Percentiles rank a stretch among this genome's conserved stretches.
These are phyloP conservation scores for Eurytoma adleriae DNA, from an alignment of 2,888 invertebrate species.

Conservation along the genomic window DNA sequence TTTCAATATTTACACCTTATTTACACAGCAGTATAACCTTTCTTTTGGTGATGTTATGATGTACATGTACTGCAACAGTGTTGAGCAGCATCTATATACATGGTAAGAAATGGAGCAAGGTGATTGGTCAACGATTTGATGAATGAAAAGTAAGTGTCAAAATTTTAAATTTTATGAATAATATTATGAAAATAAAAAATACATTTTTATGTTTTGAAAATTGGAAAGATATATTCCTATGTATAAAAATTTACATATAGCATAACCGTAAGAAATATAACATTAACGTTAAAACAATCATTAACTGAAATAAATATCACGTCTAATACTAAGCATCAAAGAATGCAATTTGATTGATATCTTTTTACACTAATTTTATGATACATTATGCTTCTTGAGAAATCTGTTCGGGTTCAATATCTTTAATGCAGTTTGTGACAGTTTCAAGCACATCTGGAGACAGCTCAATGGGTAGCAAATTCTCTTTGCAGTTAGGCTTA, in stretches of 20 bases:
- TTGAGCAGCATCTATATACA: too few relatives aligned
- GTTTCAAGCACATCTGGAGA: constrained; percentile 72
- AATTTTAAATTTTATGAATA: too few relatives aligned
- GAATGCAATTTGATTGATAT: neutral
- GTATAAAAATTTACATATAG: constrained; percentile 43
- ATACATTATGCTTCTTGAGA: constrained; percentile 25
- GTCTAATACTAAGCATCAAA: constrained; percentile 6
- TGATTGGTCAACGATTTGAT: too few relatives aligned
- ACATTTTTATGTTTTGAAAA: constrained; percentile 10
- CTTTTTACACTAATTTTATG: constrained; percentile 28
- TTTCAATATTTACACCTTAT: neutral
- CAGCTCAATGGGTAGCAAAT: constrained; percentile 71
- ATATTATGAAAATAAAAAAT: neutral
- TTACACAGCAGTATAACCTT: too few relatives aligned
- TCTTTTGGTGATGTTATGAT: too few relatives aligned
- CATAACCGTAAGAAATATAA: constrained; percentile 17
- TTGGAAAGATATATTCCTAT: constrained; percentile 45
- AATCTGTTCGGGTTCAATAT: constrained; percentile 37
- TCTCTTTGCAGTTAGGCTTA: constrained; percentile 62
- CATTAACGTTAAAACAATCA: constrained; percentile 27
- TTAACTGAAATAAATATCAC: constrained; percentile 28
- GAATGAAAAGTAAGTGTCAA: too few relatives aligned
- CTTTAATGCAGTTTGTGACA: constrained; percentile 63
- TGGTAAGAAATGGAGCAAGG: too few relatives aligned
- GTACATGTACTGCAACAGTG: too few relatives aligned